Percentiles rank a stretch among this genome's conserved stretches.
phyloP scores from a whole-genome alignment of 2,797 vertebrate species.

The Darevskia nairensis region DNA sequence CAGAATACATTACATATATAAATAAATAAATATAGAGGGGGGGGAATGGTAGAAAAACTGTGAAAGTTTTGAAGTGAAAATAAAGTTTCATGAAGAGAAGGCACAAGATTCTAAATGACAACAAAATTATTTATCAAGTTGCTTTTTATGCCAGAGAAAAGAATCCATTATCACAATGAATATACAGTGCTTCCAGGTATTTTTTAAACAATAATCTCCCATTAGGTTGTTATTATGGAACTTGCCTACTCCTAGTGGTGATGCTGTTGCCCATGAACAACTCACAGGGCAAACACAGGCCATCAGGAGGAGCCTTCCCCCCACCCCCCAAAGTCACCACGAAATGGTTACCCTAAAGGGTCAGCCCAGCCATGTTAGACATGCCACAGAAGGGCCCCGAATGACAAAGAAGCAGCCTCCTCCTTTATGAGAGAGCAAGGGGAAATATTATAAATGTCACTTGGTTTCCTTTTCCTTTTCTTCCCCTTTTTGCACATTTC shows the following conservation, averaged over 20 bases:
- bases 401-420: not conserved
- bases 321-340: not conserved
- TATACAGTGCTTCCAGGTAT: not conserved
- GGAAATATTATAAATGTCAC: conserved; percentile 1
- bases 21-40: too few relatives aligned
- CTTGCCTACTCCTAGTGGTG: not conserved
- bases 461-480: not conserved
- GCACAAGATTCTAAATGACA: not conserved
- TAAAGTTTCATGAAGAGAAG: not conserved
- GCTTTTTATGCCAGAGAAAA: not conserved
- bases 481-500: conserved; percentile 1
- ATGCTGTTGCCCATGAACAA: not conserved
- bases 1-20: too few relatives aligned
- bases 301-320: not conserved
- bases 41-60: not conserved
- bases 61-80: not conserved
- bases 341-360: not conserved
- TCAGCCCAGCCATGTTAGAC: not conserved
- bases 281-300: not conserved
- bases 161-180: not conserved
- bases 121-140: not conserved
- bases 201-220: not conserved
- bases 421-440: not conserved
- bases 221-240: not conserved
- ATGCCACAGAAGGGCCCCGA: not conserved